A percentile compares a stretch with the other conserved stretches of the same genome.
Conservation (phyloP, 2,888 invertebrate species). For the Hybos culiciformis region DNA sequence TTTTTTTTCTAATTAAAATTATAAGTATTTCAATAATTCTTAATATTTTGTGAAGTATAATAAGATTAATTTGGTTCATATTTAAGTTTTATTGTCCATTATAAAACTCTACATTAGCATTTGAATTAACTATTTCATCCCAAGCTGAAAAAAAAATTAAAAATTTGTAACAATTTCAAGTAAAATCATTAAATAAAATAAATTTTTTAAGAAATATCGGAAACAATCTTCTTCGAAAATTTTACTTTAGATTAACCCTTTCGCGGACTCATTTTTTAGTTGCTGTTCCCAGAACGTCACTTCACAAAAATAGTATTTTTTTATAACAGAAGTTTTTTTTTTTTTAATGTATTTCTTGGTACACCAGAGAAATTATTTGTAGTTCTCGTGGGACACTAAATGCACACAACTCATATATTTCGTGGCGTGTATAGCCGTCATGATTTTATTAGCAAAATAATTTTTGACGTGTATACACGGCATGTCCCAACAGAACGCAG, state of each 20-base stretch:
- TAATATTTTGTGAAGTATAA: too few species aligned
- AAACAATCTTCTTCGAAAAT: not conserved
- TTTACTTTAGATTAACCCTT: not conserved
- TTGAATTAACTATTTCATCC: constrained; percentile 51
- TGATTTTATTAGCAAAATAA: too few species aligned
- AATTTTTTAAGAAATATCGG: constrained; percentile 1
- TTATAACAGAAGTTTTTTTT: not conserved
- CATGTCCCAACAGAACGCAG: too few species aligned
- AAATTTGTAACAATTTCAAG: constrained; percentile 5
- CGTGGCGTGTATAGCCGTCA: too few species aligned
- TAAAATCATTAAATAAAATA: not conserved
- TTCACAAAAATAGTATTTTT: not conserved
- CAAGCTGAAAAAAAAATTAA: constrained; percentile 47
- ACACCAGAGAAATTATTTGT: too few species aligned
- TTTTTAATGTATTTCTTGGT: too few species aligned
- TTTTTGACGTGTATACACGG: too few species aligned
- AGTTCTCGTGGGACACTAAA: too few species aligned
- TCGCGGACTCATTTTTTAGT: not conserved
- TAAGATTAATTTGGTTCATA: too few species aligned
- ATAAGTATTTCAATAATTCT: too few species aligned
- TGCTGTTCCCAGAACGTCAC: not conserved
- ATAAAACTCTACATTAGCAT: constrained; percentile 44
- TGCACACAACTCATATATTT: too few species aligned
- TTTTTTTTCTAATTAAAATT: too few species aligned
- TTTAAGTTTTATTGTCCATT: constrained; percentile 39